Conservation (phyloP, 2,113 vertebrate species). For the Nothoprocta pentlandii region DNA sequence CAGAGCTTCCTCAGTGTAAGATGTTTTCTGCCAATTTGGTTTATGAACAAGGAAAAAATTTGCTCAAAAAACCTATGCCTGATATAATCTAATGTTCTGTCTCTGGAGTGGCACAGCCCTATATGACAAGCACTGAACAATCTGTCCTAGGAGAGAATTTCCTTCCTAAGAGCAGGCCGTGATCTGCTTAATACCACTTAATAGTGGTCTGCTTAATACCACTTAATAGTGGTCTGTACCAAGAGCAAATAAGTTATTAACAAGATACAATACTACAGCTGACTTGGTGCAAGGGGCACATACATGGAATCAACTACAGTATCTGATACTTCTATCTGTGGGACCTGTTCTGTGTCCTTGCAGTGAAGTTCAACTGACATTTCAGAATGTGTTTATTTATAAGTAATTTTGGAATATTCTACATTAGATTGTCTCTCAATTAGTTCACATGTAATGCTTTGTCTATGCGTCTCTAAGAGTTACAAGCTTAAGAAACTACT, state of each 20-base stretch:
- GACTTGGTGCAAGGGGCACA: neutral
- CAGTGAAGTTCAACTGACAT: neutral
- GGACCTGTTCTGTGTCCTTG: neutral
- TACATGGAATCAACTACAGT: neutral
- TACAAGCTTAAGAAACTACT: slow-evolving; percentile 53
- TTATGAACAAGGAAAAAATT: neutral
- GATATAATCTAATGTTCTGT: neutral
- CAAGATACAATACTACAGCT: neutral
- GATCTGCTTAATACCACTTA: no score
- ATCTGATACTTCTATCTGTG: neutral
- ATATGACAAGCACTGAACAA: neutral
- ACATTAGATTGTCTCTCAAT: neutral
- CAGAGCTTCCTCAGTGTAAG: neutral
- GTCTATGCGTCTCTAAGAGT: neutral
- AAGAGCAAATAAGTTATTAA: neutral
- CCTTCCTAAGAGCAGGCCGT: neutral
- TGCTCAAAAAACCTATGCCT: neutral
- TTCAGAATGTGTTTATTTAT: neutral
- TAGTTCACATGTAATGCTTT: neutral
- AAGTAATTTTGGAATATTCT: neutral
- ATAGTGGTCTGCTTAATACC: neutral
- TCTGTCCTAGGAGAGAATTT: neutral
- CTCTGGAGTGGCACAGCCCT: neutral
- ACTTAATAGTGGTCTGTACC: neutral
- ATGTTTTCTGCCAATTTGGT: neutral